Conservation (phyloP, 2,797 vertebrate species). For the Bothrops alternatus region DNA sequence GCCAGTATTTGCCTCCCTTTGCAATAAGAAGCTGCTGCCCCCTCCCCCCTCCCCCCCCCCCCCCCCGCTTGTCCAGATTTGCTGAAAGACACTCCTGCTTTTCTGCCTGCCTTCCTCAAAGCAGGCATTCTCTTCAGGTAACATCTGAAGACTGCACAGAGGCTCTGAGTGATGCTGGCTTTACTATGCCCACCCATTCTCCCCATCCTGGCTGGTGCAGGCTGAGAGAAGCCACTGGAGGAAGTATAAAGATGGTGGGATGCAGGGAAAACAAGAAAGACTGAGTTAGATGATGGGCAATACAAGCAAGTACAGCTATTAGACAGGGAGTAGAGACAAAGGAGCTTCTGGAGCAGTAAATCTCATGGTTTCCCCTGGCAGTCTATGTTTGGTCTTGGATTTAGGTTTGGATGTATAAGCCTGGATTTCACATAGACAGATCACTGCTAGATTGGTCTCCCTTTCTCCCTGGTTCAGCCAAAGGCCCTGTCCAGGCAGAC, state of each 20-base stretch:
- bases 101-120: neutral
- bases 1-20: neutral
- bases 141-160: neutral
- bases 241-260: neutral
- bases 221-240: neutral
- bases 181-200: neutral
- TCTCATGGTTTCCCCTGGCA: neutral
- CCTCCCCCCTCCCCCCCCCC: no score
- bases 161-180: neutral
- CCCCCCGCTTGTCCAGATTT: neutral
- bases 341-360: neutral
- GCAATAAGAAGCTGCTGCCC: neutral
- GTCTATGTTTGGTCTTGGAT: neutral
- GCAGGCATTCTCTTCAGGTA: neutral
- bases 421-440: neutral
- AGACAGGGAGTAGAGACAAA: neutral
- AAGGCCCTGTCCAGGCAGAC: neutral
- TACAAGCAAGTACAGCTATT: neutral
- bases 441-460: neutral
- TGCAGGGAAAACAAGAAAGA: neutral
- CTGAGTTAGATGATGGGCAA: neutral
- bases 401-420: neutral
- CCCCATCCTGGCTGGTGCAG: neutral
- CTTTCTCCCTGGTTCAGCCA: neutral
- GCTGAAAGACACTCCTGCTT: neutral